Conservation (phyloP, 2,113 vertebrate species). For the Haliaeetus leucogaster region DNA sequence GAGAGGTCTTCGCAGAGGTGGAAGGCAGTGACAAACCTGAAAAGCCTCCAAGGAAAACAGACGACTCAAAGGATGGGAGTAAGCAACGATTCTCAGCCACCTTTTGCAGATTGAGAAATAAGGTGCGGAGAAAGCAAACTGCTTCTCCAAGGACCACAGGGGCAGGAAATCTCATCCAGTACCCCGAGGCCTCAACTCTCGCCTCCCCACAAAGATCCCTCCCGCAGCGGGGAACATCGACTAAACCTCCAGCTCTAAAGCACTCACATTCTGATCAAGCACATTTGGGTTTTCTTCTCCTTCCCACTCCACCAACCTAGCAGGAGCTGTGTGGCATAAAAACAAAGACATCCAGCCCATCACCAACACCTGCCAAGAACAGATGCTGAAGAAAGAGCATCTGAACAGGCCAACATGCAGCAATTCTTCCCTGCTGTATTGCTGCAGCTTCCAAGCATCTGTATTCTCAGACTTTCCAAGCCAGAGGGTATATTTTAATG, state of each 20-base stretch:
- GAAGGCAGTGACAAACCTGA: background rate
- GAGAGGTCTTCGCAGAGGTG: background rate
- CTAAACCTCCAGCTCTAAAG: background rate
- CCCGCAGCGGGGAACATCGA: background rate
- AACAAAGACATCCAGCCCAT: background rate
- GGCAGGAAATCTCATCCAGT: background rate
- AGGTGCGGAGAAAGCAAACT: background rate
- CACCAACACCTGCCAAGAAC: background rate
- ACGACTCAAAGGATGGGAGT: background rate
- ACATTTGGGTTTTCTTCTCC: background rate
- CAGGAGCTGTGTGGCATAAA: background rate
- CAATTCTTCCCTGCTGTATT: background rate
- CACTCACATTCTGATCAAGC: background rate
- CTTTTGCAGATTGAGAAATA: background rate
- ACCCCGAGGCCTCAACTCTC: background rate
- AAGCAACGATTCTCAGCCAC: background rate
- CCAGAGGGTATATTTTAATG: background rate
- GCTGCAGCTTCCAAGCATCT: background rate
- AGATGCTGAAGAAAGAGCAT: background rate
- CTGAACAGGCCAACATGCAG: rapidly evolving
- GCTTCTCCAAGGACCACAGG: background rate
- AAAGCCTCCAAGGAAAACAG: background rate
- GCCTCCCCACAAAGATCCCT: background rate
- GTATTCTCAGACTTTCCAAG: background rate
- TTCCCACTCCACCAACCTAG: background rate